Conservation (phyloP, 2,797 vertebrate species). For the Xenops minutus region DNA sequence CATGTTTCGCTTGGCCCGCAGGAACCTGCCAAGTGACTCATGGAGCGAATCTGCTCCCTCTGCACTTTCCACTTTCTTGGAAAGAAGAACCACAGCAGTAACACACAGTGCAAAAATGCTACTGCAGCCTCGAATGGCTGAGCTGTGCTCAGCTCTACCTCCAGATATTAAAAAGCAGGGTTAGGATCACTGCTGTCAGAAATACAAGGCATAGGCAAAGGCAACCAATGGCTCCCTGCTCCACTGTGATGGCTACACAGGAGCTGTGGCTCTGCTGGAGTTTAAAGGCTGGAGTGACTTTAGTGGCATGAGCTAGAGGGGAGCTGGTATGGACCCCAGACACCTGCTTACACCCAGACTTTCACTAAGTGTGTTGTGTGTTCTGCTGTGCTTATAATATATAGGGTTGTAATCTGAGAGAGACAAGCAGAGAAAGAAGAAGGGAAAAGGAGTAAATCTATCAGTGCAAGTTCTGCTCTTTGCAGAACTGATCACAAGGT, state of each 20-base stretch:
- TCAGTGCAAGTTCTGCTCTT: neutral
- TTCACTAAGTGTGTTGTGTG: neutral
- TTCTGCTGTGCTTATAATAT: neutral
- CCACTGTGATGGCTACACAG: fast-evolving
- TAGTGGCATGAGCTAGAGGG: neutral
- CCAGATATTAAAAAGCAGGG: neutral
- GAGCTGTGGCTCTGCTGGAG: neutral
- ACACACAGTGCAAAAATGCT: fast-evolving
- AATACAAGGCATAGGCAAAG: neutral
- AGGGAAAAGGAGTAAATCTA: neutral
- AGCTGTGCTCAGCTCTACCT: neutral
- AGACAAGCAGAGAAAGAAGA: neutral
- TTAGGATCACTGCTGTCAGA: neutral
- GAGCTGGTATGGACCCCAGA: neutral
- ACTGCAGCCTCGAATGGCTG: fast-evolving
- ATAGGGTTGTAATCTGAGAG: neutral
- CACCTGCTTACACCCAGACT: neutral
- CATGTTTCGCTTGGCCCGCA: fast-evolving
- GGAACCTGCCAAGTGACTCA: neutral
- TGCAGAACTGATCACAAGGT: neutral
- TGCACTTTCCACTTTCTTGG: neutral
- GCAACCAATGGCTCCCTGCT: neutral
- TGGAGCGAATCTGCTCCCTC: neutral
- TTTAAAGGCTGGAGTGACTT: neutral
- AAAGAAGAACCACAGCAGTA: neutral